Evolutionary conservation across 2,113 vertebrate genomes (phyloP).

Genomic region (Brachirus orientalis): DNA sequence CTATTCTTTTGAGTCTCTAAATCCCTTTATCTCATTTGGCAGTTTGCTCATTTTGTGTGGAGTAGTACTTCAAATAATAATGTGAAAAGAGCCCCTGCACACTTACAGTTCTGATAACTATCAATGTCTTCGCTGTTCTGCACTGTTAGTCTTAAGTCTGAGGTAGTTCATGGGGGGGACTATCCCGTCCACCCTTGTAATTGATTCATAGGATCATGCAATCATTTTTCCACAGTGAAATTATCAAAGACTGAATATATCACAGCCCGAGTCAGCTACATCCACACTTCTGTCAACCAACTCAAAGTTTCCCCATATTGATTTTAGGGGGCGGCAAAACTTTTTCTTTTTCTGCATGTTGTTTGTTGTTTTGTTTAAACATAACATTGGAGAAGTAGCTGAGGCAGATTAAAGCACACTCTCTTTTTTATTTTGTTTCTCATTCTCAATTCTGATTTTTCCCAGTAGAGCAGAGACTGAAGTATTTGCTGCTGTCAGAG

Average conservation of each 20-base stretch:
- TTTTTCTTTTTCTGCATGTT: constrained; percentile 56
- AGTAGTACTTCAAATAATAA: constrained; percentile 70
- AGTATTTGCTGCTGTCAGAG: constrained; percentile 77
- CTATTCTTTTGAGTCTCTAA: constrained; percentile 77
- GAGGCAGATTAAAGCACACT: constrained; percentile 80
- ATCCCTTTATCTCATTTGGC: constrained; percentile 72
- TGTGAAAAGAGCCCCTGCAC: constrained; percentile 45
- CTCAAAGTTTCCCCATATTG: constrained; percentile 64
- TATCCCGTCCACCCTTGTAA: constrained; percentile 52
- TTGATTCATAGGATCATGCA: constrained; percentile 60
- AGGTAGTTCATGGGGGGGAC: constrained; percentile 63
- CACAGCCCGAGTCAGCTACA: constrained; percentile 60
- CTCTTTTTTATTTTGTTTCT: constrained; percentile 31
- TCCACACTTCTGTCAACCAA: constrained; percentile 56
- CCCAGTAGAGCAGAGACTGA: constrained; percentile 71
- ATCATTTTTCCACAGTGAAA: constrained; percentile 53
- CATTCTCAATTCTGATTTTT: constrained; percentile 69
- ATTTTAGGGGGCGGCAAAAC: constrained; percentile 65
- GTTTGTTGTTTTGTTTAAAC: constrained; percentile 72
- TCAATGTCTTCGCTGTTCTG: constrained; percentile 50
- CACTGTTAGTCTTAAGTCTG: constrained; percentile 16
- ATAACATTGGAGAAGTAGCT: constrained; percentile 71
- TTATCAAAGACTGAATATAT: constrained; percentile 61
- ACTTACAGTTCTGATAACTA: constrained; percentile 61
- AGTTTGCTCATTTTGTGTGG: constrained; percentile 71